These are phyloP conservation scores for Acanthochromis polyacanthus DNA, from an alignment of 2,113 vertebrate species.

Conservation along the genomic window DNA sequence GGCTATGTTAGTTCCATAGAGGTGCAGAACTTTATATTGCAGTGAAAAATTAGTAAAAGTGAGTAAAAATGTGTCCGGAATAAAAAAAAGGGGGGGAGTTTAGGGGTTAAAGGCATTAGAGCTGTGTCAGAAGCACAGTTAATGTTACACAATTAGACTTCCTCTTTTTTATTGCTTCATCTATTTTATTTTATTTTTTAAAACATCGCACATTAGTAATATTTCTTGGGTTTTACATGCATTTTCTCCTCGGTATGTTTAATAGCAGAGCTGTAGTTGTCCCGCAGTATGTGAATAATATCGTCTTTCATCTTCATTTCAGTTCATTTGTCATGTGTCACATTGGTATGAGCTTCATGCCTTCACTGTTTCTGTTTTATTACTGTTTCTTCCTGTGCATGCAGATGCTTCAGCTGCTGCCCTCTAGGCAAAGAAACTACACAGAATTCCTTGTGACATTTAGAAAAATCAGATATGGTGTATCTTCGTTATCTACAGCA, in stretches of 20 bases:
- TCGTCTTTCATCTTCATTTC: background rate
- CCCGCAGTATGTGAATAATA: conserved; percentile 5
- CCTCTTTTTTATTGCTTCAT: conserved; percentile 12
- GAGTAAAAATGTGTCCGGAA: too few species aligned
- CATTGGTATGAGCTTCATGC: conserved; percentile 24
- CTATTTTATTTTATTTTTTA: too few species aligned
- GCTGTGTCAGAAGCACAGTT: background rate
- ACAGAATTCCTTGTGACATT: conserved; percentile 32
- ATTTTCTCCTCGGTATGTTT: background rate
- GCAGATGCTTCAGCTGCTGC: conserved; percentile 36
- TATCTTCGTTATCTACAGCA: conserved; percentile 36
- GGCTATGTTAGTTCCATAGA: too few species aligned
- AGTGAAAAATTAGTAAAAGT: too few species aligned
- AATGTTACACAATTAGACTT: conserved; percentile 1
- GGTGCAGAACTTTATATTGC: too few species aligned
- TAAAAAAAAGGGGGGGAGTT: too few species aligned
- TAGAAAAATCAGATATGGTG: conserved; percentile 41
- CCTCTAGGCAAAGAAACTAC: conserved; percentile 28
- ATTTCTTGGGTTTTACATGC: background rate
- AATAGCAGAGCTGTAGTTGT: background rate
- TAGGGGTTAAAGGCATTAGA: background rate
- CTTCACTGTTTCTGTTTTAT: conserved; percentile 13
- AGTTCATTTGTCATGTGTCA: conserved; percentile 25
- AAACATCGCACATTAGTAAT: too few species aligned
- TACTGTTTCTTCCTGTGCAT: background rate